Base-by-base conservation (phyloP, 1,140 invertebrate species). In the Drosophila yakuba region DNA sequence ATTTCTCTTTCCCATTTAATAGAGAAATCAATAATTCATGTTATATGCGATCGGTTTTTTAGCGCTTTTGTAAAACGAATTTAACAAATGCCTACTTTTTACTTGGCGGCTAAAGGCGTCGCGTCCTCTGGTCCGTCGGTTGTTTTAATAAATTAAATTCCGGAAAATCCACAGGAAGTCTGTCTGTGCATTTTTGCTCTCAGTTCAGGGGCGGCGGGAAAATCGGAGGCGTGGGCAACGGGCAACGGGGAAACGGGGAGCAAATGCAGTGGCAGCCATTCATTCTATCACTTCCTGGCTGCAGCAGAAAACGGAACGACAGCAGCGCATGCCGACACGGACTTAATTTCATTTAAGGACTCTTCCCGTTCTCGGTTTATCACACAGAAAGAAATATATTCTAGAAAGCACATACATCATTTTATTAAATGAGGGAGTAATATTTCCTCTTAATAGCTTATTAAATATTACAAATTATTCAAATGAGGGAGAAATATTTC, bases 81-180 rank as follows among this genome's bases (percentile, higher is more conserved):
- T 58, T 43, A 47, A 23, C 25, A 32, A 47, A 15, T 23, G 17
- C 17, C 12, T 15, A 41, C 32, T 7, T 38, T 35, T 38, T 15
- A 51, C 48, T 41, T 52, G 64, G n/a, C 52, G 39, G 7, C 32
- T 56, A 23, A 32, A 15, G n/a, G 11, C 14, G 5, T 71, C 43
- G 14, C 20, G 14, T 20, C 10, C 60, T 78, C 63, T 64, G 61
- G 79, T 72, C 66, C 61, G 51, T 89, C 69, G 84, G 84, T 89
- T 89, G 84, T 89, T 89, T 89, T 78, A 89, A 89, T 89, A 89
- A 89, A 89, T 89, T 89, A 84, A 89, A 89, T 89, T 89, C 84
- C 84, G 84, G 84, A 89, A 84, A 89, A 89, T 89, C 84, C 84
- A 84, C 84, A 89, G 84, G 84, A 89, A 89, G 84, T 89, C 84